Base-by-base conservation (phyloP, 2,888 invertebrate genomes). In the Epiblema foenella region DNA sequence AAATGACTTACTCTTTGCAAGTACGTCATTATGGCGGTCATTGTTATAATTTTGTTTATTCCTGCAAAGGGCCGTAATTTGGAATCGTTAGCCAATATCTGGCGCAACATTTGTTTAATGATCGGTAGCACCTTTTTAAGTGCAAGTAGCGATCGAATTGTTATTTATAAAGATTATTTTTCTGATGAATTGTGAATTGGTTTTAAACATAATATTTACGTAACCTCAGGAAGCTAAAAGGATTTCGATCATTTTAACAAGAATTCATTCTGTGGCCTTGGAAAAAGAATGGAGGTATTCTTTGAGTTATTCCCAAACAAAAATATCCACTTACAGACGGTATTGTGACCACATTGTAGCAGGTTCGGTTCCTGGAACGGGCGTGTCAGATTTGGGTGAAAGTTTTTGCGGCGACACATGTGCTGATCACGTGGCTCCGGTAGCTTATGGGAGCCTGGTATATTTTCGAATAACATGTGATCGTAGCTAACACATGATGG, bases 21-120 rank as follows among this genome's bases (percentile, higher is more conserved):
- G 78, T 75, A 77, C 69, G 69, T 74, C 74, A 75, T 75, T 75
- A 75, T 69, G 56, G 56, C 29, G 20, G 65, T 82, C 84, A 84
- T 84, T 85, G 86, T 85, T 84, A 85, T 88, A 88, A 88, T 89
- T 87, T 84, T 85, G 88, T 88, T 87, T 86, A 85, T 83, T 81
- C 83, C 84, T 79, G 77, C 79, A 79, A 73, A 79, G 78, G 78
- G 73, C 74, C 74, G 80, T 83, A 83, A 84, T 88, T 88, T 86
- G 59, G 81, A 76, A 77, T 89, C 87, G 88, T 89, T 89, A 89
- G 88, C 87, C 83, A 88, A 86, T 82, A 81, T 79, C 79, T 82
- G 83, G 80, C 70, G 54, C 59, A 72, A 72, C 68, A 68, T 72
- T 69, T 73, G 67, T 59, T 70, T 65, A 69, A 62, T 69, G 64